Percentiles rank a stretch among this genome's conserved stretches.
These are phyloP conservation scores for Edolisoma coerulescens DNA, from an alignment of 2,113 vertebrate species.

Conservation along the genomic window DNA sequence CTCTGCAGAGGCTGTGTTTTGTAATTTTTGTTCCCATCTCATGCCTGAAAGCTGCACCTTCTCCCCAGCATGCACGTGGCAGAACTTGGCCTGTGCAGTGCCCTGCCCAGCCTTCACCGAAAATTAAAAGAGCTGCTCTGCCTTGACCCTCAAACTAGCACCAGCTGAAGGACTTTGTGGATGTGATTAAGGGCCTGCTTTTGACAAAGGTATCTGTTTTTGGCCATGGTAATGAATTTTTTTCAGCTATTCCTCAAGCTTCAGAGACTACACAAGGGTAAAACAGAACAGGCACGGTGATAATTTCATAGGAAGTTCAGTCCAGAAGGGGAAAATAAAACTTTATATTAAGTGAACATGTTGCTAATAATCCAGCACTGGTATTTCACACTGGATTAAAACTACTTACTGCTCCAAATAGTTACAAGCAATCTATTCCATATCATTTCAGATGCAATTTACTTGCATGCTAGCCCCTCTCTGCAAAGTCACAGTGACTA, in stretches of 20 bases:
- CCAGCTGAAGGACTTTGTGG: background rate
- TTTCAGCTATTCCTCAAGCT: background rate
- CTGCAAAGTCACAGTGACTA: background rate
- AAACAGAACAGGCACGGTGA: background rate
- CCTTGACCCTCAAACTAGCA: background rate
- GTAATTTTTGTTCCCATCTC: background rate
- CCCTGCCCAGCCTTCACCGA: background rate
- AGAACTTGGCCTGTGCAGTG: background rate
- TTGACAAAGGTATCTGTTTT: background rate
- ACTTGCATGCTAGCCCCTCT: background rate
- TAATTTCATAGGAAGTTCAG: background rate
- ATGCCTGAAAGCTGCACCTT: background rate
- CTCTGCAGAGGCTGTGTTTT: background rate
- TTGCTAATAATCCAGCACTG: background rate
- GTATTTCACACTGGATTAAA: background rate
- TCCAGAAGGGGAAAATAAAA: background rate
- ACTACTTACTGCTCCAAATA: background rate
- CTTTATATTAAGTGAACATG: background rate
- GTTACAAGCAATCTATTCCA: background rate
- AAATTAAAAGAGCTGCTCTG: background rate
- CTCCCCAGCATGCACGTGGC: accelerated
- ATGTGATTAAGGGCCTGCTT: background rate
- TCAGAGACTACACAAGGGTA: background rate
- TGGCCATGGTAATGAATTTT: background rate
- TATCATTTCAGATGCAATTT: background rate